Conservation (phyloP, 2,888 invertebrate species). For the Oxystoma pomonae region DNA sequence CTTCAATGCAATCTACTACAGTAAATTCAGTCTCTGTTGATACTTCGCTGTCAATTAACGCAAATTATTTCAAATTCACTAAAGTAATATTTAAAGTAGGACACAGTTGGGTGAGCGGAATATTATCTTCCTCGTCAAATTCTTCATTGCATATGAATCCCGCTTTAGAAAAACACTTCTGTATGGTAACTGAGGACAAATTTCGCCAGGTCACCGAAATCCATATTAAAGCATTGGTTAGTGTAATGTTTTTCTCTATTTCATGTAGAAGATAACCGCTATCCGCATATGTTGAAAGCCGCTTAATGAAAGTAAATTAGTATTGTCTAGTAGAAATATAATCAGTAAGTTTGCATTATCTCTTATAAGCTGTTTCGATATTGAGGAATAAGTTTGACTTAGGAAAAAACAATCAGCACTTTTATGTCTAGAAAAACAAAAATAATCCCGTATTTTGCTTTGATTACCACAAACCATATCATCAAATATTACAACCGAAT, state of each 20-base stretch:
- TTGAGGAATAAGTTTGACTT: too few species aligned
- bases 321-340: too few species aligned
- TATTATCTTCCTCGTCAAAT: too few species aligned
- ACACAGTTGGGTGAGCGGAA: too few species aligned
- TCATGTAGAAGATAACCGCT: not conserved
- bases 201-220: not conserved
- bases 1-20: not conserved
- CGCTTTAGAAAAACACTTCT: not conserved
- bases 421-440: too few species aligned
- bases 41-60: not conserved
- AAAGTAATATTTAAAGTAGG: not conserved
- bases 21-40: not conserved
- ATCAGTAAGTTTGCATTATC: too few species aligned
- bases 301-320: not conserved
- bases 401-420: too few species aligned
- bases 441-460: too few species aligned
- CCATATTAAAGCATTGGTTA: constrained; percentile 1
- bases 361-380: too few species aligned
- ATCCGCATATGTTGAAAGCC: not conserved
- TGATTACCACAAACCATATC: too few species aligned
- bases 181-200: not conserved
- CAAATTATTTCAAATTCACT: not conserved
- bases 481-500: too few species aligned
- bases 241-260: not conserved
- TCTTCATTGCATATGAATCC: too few species aligned